Evolutionary conservation across 2,797 vertebrate species (phyloP).

Genomic region (Onychomys torridus): DNA sequence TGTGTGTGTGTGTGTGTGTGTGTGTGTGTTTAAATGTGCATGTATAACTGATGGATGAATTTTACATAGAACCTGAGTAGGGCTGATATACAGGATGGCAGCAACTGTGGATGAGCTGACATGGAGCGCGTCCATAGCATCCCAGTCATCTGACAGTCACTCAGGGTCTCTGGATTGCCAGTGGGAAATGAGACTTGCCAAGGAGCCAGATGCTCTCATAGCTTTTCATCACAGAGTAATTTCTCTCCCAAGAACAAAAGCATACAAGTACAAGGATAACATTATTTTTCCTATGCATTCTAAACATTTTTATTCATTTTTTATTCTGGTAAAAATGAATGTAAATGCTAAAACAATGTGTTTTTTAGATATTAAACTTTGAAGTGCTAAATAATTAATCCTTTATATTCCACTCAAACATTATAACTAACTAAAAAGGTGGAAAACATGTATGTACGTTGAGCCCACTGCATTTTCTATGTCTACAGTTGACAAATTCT

Average conservation of each 20-base stretch:
- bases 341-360: neutral
- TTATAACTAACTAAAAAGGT: neutral
- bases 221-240: conserved; percentile 75
- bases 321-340: neutral
- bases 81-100: conserved; percentile 46
- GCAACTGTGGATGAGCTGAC: conserved; percentile 54
- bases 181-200: conserved; percentile 77
- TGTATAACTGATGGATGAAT: neutral
- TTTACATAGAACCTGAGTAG: neutral
- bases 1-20: neutral
- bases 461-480: neutral
- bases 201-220: conserved; percentile 78
- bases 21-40: neutral
- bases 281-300: conserved; percentile 4
- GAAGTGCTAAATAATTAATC: neutral
- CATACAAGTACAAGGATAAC: conserved; percentile 51
- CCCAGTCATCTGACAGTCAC: conserved; percentile 75
- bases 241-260: conserved; percentile 64
- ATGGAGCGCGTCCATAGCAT: conserved; percentile 13
- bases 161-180: conserved; percentile 72
- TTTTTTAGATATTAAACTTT: neutral
- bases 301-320: neutral
- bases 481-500: neutral
- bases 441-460: neutral
- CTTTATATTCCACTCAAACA: neutral